Percentiles rank a stretch among this genome's conserved stretches.
These are phyloP conservation scores for Drosophila repleta DNA, from an alignment of 1,140 invertebrate species.

Conservation along the genomic window DNA sequence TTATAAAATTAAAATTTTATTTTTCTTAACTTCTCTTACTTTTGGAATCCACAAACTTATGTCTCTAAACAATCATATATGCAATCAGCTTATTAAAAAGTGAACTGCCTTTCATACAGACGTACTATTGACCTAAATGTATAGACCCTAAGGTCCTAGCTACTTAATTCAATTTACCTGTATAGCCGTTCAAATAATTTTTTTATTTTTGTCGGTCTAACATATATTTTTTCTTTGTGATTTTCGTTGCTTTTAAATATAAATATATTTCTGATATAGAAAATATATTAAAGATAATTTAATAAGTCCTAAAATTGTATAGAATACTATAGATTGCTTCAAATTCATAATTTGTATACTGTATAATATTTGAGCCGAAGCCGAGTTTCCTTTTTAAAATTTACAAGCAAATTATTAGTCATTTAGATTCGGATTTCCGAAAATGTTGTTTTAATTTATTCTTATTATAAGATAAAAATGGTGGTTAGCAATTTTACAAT, in stretches of 20 bases:
- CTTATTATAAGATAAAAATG: slow-evolving; percentile 42
- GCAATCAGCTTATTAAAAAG: neutral
- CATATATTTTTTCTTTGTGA: neutral
- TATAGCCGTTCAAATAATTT: too few relatives aligned
- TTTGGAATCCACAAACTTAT: neutral
- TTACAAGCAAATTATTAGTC: slow-evolving; percentile 41
- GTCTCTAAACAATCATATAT: neutral
- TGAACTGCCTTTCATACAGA: neutral
- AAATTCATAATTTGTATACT: too few relatives aligned
- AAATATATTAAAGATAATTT: too few relatives aligned
- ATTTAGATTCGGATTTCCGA: slow-evolving; percentile 39
- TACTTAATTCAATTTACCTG: neutral
- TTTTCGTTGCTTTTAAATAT: too few relatives aligned
- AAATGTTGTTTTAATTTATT: slow-evolving; percentile 40
- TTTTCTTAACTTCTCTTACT: too few relatives aligned
- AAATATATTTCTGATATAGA: too few relatives aligned
- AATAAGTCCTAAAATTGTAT: too few relatives aligned
- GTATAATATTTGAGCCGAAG: slow-evolving; percentile 41
- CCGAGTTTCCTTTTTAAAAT: slow-evolving; percentile 38
- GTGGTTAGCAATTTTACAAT: slow-evolving; percentile 48
- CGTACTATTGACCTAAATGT: neutral
- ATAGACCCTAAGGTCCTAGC: neutral
- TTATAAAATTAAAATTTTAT: too few relatives aligned
- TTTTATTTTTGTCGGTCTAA: neutral
- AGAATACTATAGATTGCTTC: too few relatives aligned